Conservation (phyloP, 2,888 invertebrate genomes). For the Apoderus coryli region DNA sequence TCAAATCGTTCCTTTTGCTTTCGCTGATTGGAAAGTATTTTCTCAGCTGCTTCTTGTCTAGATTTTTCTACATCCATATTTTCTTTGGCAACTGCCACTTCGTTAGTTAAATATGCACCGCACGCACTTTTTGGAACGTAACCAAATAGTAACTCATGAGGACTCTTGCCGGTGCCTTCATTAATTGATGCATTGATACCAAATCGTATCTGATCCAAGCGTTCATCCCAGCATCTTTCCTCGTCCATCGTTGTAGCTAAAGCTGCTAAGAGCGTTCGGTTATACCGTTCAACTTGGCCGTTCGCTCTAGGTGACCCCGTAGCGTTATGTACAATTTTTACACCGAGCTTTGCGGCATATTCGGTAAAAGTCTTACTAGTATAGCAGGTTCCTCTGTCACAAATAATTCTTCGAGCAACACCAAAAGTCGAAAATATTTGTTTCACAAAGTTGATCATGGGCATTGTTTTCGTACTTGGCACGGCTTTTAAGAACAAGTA, state of each 20-base stretch:
- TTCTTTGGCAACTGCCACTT: too few species aligned
- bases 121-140: too few species aligned
- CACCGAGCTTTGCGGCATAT: slow-evolving; percentile 9
- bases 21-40: too few species aligned
- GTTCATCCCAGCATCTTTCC: too few species aligned
- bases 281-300: slow-evolving; percentile 25
- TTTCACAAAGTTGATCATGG: slow-evolving; percentile 11
- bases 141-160: too few species aligned
- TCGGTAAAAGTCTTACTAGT: slow-evolving; percentile 14
- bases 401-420: slow-evolving; percentile 13
- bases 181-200: too few species aligned
- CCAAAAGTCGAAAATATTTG: slow-evolving; percentile 14
- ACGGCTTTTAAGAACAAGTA: slow-evolving; percentile 21
- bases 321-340: slow-evolving; percentile 16
- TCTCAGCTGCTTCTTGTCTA: too few species aligned
- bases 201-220: too few species aligned
- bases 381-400: slow-evolving; percentile 14
- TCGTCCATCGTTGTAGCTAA: slow-evolving; percentile 17
- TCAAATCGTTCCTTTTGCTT: too few species aligned
- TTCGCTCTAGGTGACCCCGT: slow-evolving; percentile 20
- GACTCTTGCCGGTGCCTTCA: too few species aligned
- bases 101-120: too few species aligned
- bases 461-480: slow-evolving; percentile 10
- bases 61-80: too few species aligned
- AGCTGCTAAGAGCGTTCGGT: slow-evolving; percentile 20